A percentile compares a stretch with the other conserved stretches of the same genome.
Conservation (phyloP, 2,797 vertebrate species). For the Argya squamiceps region DNA sequence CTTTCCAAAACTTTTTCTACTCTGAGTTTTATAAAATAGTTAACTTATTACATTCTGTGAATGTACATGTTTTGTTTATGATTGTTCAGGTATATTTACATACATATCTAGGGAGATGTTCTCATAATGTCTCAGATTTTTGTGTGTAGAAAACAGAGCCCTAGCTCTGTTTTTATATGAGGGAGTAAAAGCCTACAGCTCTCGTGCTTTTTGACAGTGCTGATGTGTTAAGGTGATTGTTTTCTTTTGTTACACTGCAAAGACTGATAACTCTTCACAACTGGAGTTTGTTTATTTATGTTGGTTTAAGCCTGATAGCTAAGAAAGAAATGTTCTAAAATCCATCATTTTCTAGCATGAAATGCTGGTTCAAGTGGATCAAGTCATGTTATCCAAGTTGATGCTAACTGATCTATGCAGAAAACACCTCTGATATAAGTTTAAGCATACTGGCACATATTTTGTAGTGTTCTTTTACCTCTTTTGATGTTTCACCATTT, state of each 20-base stretch:
- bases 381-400: not conserved
- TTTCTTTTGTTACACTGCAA: not conserved
- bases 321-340: not conserved
- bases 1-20: not conserved
- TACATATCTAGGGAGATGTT: not conserved
- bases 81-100: not conserved
- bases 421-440: not conserved
- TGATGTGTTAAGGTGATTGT: not conserved
- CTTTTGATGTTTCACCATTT: not conserved
- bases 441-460: fast-evolving
- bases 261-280: not conserved
- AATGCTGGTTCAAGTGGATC: not conserved
- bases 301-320: not conserved
- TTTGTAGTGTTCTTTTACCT: not conserved
- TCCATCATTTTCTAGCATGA: not conserved
- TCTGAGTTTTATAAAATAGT: not conserved
- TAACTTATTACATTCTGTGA: not conserved
- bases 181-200: not conserved
- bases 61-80: not conserved
- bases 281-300: not conserved
- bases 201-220: not conserved
- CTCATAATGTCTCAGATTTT: not conserved
- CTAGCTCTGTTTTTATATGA: not conserved
- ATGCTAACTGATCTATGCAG: not conserved
- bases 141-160: not conserved